Base-by-base conservation (phyloP, 2,888 invertebrate species). In the Amaurobius ferox region DNA sequence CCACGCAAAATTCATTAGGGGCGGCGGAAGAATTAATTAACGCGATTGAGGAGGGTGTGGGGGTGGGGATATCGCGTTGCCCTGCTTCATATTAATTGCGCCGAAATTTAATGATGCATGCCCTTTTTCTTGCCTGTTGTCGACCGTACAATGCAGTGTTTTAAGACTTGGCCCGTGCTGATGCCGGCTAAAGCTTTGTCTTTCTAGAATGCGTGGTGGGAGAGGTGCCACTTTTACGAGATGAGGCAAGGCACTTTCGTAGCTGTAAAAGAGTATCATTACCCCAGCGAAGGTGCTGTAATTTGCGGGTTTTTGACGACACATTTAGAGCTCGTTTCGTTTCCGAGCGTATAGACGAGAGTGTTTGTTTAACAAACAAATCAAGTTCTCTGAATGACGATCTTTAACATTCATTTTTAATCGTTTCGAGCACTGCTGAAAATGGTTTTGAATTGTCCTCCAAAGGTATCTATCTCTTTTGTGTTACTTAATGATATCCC, bases 11-110 rank as follows among this genome's bases (percentile, higher is more conserved):
- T 77, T 76, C 83, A 83, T 83, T 83, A 83, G 77, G n/a, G 70
- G 77, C 83, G 83, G 64, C 77, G 48, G 83, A 83, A 83, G 83
- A 83, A 83, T 83, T 83, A 83, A 83, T 83, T 76, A 83, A 83
- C 77, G 64, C 55, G 32, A 78, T 78, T 78, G 35, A 61, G 26
- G 16, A 16, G 55, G 5, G 55, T 19, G 55, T 7, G 23, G 29
- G 11, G 23, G 55, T 1, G 55, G 55, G 55, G 55, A 23, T n/a
- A 3, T 16, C 55, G 1, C 16, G 5, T 23, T 11, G 19, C 55
- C 23, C 55, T 1, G 44, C 64, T 83, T 68, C 74, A 76, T 83
- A 83, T 83, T 76, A 83, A 83, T 77, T 83, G 83, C 83, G 70
- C 67, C 77, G 64, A 64, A 66, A 77, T 77, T 83, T 77, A 83